These are phyloP conservation scores for Cephus pygmeus DNA, from an alignment of 2,888 invertebrate species.

Conservation along the genomic window DNA sequence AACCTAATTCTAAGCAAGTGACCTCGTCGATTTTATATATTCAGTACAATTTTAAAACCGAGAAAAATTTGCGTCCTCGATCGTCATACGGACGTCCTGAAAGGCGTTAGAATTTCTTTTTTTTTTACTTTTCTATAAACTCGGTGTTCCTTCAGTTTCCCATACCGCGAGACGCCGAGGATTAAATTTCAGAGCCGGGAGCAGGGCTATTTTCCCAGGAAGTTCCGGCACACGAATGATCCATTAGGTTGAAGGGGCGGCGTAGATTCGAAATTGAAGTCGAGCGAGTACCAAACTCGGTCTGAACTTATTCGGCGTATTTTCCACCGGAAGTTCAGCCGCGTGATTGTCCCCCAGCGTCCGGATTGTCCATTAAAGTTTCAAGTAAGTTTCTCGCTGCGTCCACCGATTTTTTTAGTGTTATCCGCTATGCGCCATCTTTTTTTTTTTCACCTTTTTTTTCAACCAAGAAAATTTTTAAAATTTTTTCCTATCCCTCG, in stretches of 20 bases:
- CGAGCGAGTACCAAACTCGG: background rate
- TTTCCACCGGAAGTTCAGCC: constrained; percentile 3
- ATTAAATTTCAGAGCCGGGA: background rate
- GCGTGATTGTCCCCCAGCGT: constrained; percentile 40
- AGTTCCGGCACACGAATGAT: background rate
- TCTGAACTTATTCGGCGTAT: background rate
- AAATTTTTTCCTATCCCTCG: background rate
- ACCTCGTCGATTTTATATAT: background rate
- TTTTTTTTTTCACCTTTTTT: background rate
- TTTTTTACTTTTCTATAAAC: background rate
- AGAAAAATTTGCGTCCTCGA: background rate
- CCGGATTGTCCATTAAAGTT: constrained; percentile 57
- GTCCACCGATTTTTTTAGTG: background rate
- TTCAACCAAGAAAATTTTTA: background rate
- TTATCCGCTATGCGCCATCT: background rate
- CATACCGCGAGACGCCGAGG: background rate
- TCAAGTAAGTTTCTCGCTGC: constrained; percentile 40
- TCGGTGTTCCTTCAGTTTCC: background rate
- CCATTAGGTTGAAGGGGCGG: background rate
- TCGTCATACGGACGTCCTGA: background rate
- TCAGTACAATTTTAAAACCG: background rate
- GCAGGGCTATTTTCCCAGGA: background rate
- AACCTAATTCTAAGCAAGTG: background rate
- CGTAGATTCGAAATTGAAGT: background rate
- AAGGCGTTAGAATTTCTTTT: background rate